Conservation (phyloP, 2,888 invertebrate species). For the Eilema depressum region DNA sequence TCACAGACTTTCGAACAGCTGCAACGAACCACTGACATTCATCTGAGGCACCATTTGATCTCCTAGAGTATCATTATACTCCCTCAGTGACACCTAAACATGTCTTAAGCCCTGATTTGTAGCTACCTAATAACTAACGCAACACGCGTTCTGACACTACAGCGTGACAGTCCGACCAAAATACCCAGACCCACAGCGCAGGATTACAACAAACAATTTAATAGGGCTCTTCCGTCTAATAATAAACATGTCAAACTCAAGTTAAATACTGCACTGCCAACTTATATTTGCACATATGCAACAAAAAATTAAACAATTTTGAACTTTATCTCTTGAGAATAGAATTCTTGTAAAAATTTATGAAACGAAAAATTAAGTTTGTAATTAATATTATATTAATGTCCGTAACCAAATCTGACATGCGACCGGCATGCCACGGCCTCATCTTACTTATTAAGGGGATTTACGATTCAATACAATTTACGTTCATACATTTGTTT, state of each 20-base stretch:
- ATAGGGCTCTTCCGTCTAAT: slow-evolving; percentile 82
- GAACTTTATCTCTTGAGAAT: slow-evolving; percentile 47
- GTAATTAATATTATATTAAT: slow-evolving; percentile 73
- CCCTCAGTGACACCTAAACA: slow-evolving; percentile 67
- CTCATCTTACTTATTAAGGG: slow-evolving; percentile 77
- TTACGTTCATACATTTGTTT: slow-evolving; percentile 67
- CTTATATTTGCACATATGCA: slow-evolving; percentile 48
- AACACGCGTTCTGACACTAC: slow-evolving; percentile 61
- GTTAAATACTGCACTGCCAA: slow-evolving; percentile 75
- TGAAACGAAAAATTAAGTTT: slow-evolving; percentile 41
- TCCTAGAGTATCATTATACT: slow-evolving; percentile 53
- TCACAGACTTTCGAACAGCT: neutral
- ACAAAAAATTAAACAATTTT: slow-evolving; percentile 35
- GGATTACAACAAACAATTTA: slow-evolving; percentile 84
- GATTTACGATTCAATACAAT: slow-evolving; percentile 81
- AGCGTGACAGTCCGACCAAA: slow-evolving; percentile 73
- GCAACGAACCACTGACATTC: slow-evolving; percentile 8
- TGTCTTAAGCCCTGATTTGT: slow-evolving; percentile 71
- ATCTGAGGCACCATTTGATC: slow-evolving; percentile 26
- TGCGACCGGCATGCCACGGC: slow-evolving; percentile 75
- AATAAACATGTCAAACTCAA: slow-evolving; percentile 84
- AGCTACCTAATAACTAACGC: slow-evolving; percentile 67
- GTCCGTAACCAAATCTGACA: slow-evolving; percentile 81
- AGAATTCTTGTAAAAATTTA: slow-evolving; percentile 34
- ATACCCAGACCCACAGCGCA: slow-evolving; percentile 73